phyloP scores from a whole-genome alignment of 2,888 invertebrate species.

The Odiellus spinosus region DNA sequence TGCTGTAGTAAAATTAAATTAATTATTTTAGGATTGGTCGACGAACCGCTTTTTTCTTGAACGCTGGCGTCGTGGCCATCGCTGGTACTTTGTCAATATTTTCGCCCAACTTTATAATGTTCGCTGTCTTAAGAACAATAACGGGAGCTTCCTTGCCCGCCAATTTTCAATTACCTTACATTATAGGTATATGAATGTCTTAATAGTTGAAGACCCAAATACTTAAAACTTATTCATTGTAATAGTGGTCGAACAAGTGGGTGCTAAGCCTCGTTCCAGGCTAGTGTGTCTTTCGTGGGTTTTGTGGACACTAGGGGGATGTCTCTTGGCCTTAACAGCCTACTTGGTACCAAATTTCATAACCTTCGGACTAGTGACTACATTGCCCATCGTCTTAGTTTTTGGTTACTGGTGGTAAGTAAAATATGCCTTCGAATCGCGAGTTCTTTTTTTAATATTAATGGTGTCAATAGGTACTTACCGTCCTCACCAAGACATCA shows the following conservation, averaged over 20 bases:
- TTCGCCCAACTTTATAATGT: constrained; percentile 11
- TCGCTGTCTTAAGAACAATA: constrained; percentile 11
- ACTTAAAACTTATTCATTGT: neutral
- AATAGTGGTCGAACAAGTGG: constrained; percentile 13
- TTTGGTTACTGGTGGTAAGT: constrained; percentile 10
- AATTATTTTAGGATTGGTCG: constrained; percentile 4
- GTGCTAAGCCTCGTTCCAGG: constrained; percentile 8
- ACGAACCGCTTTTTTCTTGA: constrained; percentile 8
- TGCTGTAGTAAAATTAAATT: too few species aligned
- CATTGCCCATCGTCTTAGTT: constrained; percentile 9
- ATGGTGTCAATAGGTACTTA: constrained; percentile 7
- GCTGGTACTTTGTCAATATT: constrained; percentile 12
- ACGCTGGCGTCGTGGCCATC: constrained; percentile 5
- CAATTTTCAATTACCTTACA: constrained; percentile 13
- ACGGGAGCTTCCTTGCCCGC: constrained; percentile 11
- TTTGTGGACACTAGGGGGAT: constrained; percentile 12
- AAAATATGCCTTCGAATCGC: neutral
- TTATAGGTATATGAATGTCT: constrained; percentile 11
- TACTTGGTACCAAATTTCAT: constrained; percentile 10
- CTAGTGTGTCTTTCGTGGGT: constrained; percentile 14
- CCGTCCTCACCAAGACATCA: constrained; percentile 11
- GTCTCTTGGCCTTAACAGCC: constrained; percentile 10
- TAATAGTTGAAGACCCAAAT: too few species aligned
- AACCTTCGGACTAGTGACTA: constrained; percentile 11
- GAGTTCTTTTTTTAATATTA: neutral